phyloP scores from a whole-genome alignment of 2,888 invertebrate genomes.

The Mactromeris polynyma region DNA sequence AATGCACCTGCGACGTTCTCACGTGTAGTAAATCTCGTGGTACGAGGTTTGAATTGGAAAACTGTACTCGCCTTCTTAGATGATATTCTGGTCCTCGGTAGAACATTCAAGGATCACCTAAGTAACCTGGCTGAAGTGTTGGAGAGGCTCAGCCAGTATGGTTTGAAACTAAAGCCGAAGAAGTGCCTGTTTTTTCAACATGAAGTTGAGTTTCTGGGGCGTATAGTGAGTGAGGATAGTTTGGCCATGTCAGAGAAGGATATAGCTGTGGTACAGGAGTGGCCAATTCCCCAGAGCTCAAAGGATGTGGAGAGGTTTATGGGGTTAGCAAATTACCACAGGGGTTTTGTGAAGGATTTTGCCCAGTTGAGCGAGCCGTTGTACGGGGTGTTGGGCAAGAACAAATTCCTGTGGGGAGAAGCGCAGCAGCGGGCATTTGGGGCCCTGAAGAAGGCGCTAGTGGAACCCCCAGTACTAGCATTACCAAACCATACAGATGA shows the following conservation, averaged over 20 bases:
- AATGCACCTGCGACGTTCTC: constrained; percentile 70
- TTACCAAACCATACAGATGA: constrained; percentile 39
- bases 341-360: constrained; percentile 55
- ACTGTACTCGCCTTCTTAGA: constrained; percentile 63
- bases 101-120: constrained; percentile 53
- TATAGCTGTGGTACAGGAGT: background rate
- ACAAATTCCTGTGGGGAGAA: constrained; percentile 43
- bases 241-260: background rate
- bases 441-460: constrained; percentile 17
- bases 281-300: background rate
- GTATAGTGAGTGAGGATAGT: background rate
- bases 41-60: constrained; percentile 61
- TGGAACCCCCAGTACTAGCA: constrained; percentile 40
- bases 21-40: constrained; percentile 61
- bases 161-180: background rate
- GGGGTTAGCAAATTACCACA: constrained; percentile 63
- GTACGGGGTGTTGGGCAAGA: constrained; percentile 43
- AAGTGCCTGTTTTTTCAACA: background rate
- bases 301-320: constrained; percentile 58
- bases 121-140: constrained; percentile 51
- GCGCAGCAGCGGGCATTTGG: constrained; percentile 42
- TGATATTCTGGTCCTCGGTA: constrained; percentile 63
- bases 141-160: background rate
- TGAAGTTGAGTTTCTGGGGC: background rate
- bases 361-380: constrained; percentile 53